Evolutionary conservation across 2,113 vertebrate genomes (phyloP), one percentile per base, ranked within the genome.

Genomic region (Tychaedon coryphoeus): DNA sequence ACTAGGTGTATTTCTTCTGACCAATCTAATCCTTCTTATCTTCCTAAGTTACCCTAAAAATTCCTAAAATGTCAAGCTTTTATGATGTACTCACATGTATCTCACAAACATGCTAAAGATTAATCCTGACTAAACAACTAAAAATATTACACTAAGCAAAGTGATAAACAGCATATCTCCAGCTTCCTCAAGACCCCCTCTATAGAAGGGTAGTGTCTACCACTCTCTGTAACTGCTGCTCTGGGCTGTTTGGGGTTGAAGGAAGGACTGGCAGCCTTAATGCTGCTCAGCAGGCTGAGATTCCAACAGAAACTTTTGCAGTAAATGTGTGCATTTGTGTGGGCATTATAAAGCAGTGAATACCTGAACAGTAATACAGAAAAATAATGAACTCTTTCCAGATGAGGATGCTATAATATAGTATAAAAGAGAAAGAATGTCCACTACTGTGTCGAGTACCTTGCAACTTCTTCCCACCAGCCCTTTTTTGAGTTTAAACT

Each of bases 111-210:
- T 12, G 12, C 20, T 77, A 8, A 80, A 66, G n/a, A 58, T 42
- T 70, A 53, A 64, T 71, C 74, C 29, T 81, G n/a, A 64, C 12
- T 24, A 17, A 74, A 34, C 19, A 54, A 70, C 13, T 70, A 43
- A 50, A 3, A 58, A 7, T 38, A 33, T 76, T 29, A n/a, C 40
- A 53, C 7, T 73, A n/a, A 31, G 6, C 9, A 38, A 62, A 76
- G 28, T 9, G 16, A 17, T 53, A 13, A 43, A 43, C 19, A 79
- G 17, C 29, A 12, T 40, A n/a, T 36, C 6, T 10, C 22, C 15
- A 14, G 6, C 14, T 64, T 71, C 17, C 5, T 16, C 40, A 42
- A 23, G 33, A 14, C 36, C 2, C 4, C 4, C 5, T 1, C 3
- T 23, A 6, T 1, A 9, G n/a, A 87, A 61, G 6, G 2, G 14